Evolutionary conservation across 1,140 invertebrate species (phyloP).

Genomic region (Euglossa dilemma): DNA sequence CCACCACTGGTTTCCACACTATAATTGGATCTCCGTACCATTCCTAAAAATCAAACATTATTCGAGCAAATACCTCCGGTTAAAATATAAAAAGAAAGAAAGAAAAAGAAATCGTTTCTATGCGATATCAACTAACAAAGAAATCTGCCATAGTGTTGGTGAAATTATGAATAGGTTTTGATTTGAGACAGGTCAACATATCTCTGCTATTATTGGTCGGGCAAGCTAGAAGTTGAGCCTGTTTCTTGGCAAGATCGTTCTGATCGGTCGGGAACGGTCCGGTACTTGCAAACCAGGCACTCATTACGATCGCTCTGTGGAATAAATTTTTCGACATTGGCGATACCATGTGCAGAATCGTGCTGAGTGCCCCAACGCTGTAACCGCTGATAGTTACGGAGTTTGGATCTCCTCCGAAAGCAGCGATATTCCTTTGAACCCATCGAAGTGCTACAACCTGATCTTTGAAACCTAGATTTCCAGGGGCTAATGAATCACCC

Average conservation of each 20-base stretch:
- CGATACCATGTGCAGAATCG: constrained; percentile 86
- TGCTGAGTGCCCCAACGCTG: constrained; percentile 86
- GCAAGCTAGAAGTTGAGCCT: constrained; percentile 87
- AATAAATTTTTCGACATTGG: constrained; percentile 85
- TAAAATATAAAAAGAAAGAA: background rate
- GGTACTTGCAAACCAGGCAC: constrained; percentile 83
- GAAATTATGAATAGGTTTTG: constrained; percentile 76
- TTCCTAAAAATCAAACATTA: constrained; percentile 76
- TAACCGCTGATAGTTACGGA: constrained; percentile 87
- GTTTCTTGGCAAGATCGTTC: constrained; percentile 85
- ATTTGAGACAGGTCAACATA: constrained; percentile 86
- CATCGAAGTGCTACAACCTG: constrained; percentile 85
- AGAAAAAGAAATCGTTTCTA: background rate
- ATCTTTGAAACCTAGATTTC: constrained; percentile 88
- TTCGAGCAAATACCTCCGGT: no score
- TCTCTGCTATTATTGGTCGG: constrained; percentile 83
- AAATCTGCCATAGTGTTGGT: constrained; percentile 60
- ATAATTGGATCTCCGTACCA: constrained; percentile 84
- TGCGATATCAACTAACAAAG: constrained; percentile 59
- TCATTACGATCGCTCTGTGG: constrained; percentile 87
- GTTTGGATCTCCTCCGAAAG: constrained; percentile 84
- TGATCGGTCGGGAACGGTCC: constrained; percentile 83
- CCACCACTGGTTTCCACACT: constrained; percentile 87
- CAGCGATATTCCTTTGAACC: constrained; percentile 85
- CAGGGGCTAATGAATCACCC: constrained; percentile 80